Evolutionary conservation across 2,113 vertebrate species (phyloP).

Genomic region (Passer domesticus): DNA sequence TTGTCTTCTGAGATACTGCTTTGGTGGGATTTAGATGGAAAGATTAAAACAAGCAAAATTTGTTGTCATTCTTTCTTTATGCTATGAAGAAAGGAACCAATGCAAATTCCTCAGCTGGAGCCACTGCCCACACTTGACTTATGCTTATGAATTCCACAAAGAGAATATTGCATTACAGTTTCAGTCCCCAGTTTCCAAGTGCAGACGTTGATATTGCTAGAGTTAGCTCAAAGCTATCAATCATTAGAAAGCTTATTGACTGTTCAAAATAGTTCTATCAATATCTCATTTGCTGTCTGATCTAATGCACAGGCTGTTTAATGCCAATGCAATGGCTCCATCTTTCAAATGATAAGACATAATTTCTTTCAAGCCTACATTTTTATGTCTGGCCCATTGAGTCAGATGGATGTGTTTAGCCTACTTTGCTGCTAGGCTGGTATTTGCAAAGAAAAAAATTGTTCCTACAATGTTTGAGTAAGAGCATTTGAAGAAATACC

Average conservation of each 20-base stretch:
- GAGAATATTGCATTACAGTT: conserved; percentile 66
- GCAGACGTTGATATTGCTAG: conserved; percentile 63
- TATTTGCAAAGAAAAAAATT: background rate
- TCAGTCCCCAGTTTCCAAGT: conserved; percentile 64
- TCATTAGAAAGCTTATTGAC: conserved; percentile 78
- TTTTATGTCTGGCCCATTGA: conserved; percentile 9
- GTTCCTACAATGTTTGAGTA: background rate
- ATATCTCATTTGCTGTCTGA: conserved; percentile 80
- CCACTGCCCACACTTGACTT: conserved; percentile 52
- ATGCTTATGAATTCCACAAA: conserved; percentile 64
- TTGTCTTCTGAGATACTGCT: background rate
- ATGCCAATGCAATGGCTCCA: conserved; percentile 44
- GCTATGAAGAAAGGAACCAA: background rate
- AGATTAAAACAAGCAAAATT: background rate
- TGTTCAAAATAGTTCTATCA: conserved; percentile 78
- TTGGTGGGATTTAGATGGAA: background rate
- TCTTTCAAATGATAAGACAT: conserved; percentile 62
- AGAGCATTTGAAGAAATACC: background rate
- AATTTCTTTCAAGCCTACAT: conserved; percentile 45
- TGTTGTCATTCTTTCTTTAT: conserved; percentile 1
- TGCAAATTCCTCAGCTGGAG: conserved; percentile 12
- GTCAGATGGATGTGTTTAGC: background rate
- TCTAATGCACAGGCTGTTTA: conserved; percentile 71
- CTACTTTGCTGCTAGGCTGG: background rate
- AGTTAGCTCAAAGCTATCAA: conserved; percentile 72